These are phyloP conservation scores for Pararge aegeria DNA, from an alignment of 1,140 invertebrate species.

Conservation along the genomic window DNA sequence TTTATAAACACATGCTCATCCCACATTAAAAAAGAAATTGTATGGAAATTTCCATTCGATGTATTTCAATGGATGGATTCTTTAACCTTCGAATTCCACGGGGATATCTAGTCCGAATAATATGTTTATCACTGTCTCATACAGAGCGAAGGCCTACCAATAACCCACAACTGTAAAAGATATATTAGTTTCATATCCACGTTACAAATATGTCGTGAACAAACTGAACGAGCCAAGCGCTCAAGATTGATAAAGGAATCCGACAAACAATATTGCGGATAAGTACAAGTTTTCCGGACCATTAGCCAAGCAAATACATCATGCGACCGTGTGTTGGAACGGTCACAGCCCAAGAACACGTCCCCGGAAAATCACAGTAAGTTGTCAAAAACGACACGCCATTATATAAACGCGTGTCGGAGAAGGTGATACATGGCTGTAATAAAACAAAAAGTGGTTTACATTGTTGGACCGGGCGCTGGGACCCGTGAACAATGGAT, in stretches of 20 bases:
- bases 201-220: background rate
- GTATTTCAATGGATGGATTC: no score
- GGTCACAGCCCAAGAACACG: constrained; percentile 34
- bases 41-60: no score
- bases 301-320: constrained; percentile 16
- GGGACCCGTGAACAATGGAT: constrained; percentile 46
- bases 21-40: no score
- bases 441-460: constrained; percentile 61
- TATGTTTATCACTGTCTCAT: no score
- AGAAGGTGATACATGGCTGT: constrained; percentile 53
- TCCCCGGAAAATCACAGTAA: constrained; percentile 37
- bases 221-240: background rate
- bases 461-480: constrained; percentile 46
- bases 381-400: constrained; percentile 42
- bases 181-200: no score
- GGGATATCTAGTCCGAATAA: no score
- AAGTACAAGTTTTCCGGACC: background rate
- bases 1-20: no score
- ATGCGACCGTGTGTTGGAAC: constrained; percentile 21
- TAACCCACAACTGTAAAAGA: no score
- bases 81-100: no score
- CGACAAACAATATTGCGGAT: background rate
- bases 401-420: constrained; percentile 55
- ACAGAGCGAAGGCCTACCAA: no score
- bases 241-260: background rate